Percentiles rank a stretch among this genome's conserved stretches.
phyloP scores from a whole-genome alignment of 2,797 vertebrate species.

The Chloroceryle inda region DNA sequence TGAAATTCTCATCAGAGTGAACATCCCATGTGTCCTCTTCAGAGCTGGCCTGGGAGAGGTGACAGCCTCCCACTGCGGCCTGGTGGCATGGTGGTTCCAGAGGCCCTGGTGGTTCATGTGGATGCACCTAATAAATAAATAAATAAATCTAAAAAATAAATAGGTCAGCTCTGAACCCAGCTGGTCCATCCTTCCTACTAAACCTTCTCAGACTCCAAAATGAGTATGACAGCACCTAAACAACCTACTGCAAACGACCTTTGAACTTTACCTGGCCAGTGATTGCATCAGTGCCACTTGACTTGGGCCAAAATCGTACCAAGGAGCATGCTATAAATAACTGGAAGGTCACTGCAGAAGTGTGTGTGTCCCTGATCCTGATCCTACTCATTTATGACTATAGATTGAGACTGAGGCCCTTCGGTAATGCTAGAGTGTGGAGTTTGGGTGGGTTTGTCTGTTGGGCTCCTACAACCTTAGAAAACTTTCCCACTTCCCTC shows the following conservation, averaged over 20 bases:
- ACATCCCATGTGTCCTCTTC: rapidly evolving
- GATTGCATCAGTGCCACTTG: neutral
- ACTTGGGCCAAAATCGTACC: neutral
- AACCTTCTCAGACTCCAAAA: neutral
- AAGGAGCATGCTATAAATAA: rapidly evolving
- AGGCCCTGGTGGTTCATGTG: rapidly evolving
- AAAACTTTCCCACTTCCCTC: neutral
- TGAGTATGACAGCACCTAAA: neutral
- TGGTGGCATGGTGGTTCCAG: neutral
- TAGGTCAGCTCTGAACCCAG: neutral
- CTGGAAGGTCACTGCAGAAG: neutral
- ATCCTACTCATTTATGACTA: neutral
- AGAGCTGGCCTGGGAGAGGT: neutral
- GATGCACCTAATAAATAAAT: no score
- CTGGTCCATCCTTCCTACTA: neutral
- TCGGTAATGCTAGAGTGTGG: neutral
- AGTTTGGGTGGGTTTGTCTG: neutral
- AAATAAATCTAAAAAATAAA: no score
- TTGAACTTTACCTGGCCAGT: neutral
- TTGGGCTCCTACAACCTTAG: neutral
- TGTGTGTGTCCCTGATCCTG: rapidly evolving
- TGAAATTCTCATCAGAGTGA: neutral
- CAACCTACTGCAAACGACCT: neutral
- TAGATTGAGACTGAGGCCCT: neutral
- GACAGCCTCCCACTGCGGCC: neutral